Percentiles rank a stretch among this genome's conserved stretches.
These are phyloP conservation scores for Dipodomys merriami DNA, from an alignment of 2,113 vertebrate genomes.

Conservation along the genomic window DNA sequence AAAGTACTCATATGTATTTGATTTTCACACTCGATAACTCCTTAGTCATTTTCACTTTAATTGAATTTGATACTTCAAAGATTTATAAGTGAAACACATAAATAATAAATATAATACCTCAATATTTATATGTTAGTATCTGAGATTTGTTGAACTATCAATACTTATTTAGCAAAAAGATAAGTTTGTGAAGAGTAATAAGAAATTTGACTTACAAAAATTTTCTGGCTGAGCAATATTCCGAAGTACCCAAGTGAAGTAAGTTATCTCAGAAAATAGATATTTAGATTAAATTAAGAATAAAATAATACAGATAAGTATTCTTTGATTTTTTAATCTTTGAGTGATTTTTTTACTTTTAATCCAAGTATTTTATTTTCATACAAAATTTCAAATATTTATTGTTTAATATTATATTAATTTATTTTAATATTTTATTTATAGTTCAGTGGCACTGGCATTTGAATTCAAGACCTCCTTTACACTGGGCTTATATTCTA, in stretches of 20 bases:
- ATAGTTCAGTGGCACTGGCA: not conserved
- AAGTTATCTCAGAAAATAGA: not conserved
- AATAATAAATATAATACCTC: not conserved
- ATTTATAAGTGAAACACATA: constrained; percentile 22
- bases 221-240: not conserved
- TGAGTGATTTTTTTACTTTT: not conserved
- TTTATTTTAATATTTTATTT: not conserved
- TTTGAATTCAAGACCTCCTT: too few species aligned
- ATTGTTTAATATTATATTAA: not conserved
- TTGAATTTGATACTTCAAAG: constrained; percentile 44
- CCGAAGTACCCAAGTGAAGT: not conserved
- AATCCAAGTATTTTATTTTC: not conserved
- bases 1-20: constrained; percentile 18
- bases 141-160: not conserved
- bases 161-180: constrained; percentile 25
- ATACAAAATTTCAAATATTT: not conserved
- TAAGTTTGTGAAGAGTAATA: constrained; percentile 18
- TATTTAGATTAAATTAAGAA: not conserved
- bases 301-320: not conserved
- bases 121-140: not conserved
- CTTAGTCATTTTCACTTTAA: constrained; percentile 55
- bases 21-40: constrained; percentile 2
- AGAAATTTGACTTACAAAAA: not conserved
- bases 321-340: not conserved
- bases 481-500: too few species aligned